Evolutionary conservation across 1,140 invertebrate genomes (phyloP).

Genomic region (Nasonia longicornis): DNA sequence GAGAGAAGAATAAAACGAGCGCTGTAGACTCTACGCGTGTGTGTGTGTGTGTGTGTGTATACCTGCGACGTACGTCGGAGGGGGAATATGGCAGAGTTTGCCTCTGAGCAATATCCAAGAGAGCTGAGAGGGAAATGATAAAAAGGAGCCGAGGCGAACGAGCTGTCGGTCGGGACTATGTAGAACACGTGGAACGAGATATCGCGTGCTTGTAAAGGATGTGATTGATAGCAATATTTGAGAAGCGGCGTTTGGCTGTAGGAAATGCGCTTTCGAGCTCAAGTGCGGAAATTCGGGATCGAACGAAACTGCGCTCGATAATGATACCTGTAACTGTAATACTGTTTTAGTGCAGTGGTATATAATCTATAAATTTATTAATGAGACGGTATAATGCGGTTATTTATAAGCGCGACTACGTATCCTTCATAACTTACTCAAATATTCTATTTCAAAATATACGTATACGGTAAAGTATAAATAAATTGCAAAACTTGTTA

Average conservation of each 20-base stretch:
- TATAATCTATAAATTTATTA: not conserved
- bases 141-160: conserved; percentile 19
- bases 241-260: not conserved
- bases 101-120: conserved; percentile 21
- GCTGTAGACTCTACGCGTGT: not conserved
- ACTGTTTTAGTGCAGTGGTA: too few species aligned
- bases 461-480: not conserved
- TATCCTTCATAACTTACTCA: not conserved
- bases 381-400: not conserved
- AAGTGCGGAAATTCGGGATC: not conserved
- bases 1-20: not conserved
- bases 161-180: not conserved
- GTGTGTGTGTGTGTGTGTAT: not conserved
- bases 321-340: too few species aligned
- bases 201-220: not conserved
- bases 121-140: not conserved
- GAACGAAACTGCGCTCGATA: not conserved
- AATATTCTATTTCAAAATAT: not conserved
- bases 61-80: not conserved
- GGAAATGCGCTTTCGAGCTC: not conserved
- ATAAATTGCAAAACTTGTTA: not conserved
- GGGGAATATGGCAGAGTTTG: not conserved
- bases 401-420: not conserved
- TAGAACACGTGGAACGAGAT: conserved; percentile 25
- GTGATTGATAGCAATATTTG: conserved; percentile 27